Base-by-base conservation (phyloP, 2,113 vertebrate species). In the Choloepus hoffmanni region DNA sequence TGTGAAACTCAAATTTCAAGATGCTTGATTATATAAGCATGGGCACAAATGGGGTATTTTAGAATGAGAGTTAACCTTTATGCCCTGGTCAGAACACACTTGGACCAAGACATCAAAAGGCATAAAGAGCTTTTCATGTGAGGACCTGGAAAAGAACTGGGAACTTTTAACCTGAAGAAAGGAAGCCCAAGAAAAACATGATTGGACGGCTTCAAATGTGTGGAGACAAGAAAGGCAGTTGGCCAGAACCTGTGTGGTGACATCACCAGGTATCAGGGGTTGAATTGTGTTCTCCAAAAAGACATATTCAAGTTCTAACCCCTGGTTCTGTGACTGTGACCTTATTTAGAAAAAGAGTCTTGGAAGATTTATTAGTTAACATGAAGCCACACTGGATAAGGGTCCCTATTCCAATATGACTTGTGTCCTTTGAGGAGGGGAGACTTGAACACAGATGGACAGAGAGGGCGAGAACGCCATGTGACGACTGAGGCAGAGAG, bases 161-260 rank as follows among this genome's bases (percentile, higher is more conserved):
- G 5, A 55, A 84, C 30, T 62, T 28, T n/a, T 24, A 65, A 78
- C 11, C 16, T 21, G 58, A 36, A 63, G 48, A 94, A 58, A 62
- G 13, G 6, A 88, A 76, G 11, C 28, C 73, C 36, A 13, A 63
- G 6, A 45, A 12, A 48, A 2, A 28, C 4, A 5, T 43, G 36
- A 65, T 58, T 1, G 7, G 18, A 45, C 55, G 43, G 8, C 16
- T 88, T 73, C 26, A 18, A 73, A 58, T 28, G 16, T 48, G 13
- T 63, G 12, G 63, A 48, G 12, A 63, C 28, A 26, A 65, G 33
- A 68, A 72, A 50, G 16, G 16, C 2, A 1, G 3, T 28, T 19
- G 21, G 13, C 60, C 4, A 62, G 5, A 72, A 53, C 1, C 58
- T 36, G 0, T 4, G 0, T 40, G 10, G 2, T 76, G 18, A 19